These are phyloP conservation scores for Eublepharis macularius DNA, from an alignment of 2,113 vertebrate genomes.

Conservation along the genomic window DNA sequence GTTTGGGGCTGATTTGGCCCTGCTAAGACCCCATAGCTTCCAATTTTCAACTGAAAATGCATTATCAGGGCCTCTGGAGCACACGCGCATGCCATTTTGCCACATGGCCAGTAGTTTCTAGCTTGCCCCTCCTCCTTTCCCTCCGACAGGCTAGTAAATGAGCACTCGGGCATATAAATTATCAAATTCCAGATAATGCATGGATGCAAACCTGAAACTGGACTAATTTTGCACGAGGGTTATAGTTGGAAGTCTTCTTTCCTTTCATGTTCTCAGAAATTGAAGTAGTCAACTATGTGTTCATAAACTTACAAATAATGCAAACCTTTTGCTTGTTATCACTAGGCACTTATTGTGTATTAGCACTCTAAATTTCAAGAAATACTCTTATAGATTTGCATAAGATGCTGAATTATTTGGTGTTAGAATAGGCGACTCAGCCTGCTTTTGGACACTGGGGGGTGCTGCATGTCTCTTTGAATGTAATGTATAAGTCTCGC, in stretches of 20 bases:
- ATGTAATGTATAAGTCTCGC: no score
- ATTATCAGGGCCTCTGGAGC: no score
- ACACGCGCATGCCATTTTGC: no score
- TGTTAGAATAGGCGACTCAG: no score
- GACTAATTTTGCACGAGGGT: not conserved
- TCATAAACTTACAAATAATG: not conserved
- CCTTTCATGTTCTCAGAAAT: not conserved
- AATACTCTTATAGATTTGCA: not conserved
- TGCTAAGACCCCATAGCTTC: no score
- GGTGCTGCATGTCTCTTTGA: no score
- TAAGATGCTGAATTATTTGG: conserved; percentile 9
- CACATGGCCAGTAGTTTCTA: no score
- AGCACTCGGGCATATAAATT: not conserved
- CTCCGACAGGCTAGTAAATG: no score
- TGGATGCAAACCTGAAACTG: not conserved
- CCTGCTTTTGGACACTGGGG: no score
- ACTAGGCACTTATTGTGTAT: not conserved
- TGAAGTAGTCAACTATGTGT: not conserved
- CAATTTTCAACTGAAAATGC: no score
- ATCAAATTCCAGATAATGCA: not conserved
- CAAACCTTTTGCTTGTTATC: not conserved
- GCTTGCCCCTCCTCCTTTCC: no score
- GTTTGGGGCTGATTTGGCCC: no score
- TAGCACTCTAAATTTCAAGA: not conserved
- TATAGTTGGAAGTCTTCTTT: not conserved